Conservation (phyloP, 2,113 vertebrate genomes). For the Lamprotornis superbus region DNA sequence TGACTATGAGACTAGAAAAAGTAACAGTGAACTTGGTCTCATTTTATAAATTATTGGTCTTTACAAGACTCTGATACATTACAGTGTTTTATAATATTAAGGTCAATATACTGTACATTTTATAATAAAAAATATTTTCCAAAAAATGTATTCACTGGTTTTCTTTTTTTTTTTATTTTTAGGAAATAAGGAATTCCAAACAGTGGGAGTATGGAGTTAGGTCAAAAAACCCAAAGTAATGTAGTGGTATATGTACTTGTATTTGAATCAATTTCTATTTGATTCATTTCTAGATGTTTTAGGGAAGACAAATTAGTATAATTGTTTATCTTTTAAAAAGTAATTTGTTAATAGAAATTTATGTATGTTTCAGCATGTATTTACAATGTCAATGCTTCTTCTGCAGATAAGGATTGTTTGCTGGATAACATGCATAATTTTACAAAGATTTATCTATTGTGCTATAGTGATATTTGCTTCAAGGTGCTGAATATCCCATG, state of each 20-base stretch:
- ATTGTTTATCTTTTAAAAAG: neutral
- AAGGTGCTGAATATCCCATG: neutral
- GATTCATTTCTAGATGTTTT: neutral
- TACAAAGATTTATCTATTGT: neutral
- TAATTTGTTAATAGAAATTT: neutral
- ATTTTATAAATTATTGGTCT: slow-evolving; percentile 89
- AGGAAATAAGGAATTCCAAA: neutral
- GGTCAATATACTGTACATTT: slow-evolving; percentile 79
- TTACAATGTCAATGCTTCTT: neutral
- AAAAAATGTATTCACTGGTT: neutral
- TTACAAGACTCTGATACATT: slow-evolving; percentile 77
- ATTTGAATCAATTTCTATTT: neutral
- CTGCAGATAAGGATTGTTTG: neutral
- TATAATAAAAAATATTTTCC: slow-evolving; percentile 79
- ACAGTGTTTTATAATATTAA: slow-evolving; percentile 76
- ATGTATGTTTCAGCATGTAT: neutral
- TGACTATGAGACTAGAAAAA: slow-evolving; percentile 75
- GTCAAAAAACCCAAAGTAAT: neutral
- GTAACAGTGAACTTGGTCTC: slow-evolving; percentile 56
- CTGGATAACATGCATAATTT: neutral
- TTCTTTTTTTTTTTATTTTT: neutral
- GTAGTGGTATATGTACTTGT: neutral
- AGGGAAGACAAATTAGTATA: neutral
- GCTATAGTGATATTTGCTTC: neutral
- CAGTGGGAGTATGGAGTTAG: neutral